phyloP scores from a whole-genome alignment of 2,113 vertebrate genomes.

The Gallinago jamesoni region DNA sequence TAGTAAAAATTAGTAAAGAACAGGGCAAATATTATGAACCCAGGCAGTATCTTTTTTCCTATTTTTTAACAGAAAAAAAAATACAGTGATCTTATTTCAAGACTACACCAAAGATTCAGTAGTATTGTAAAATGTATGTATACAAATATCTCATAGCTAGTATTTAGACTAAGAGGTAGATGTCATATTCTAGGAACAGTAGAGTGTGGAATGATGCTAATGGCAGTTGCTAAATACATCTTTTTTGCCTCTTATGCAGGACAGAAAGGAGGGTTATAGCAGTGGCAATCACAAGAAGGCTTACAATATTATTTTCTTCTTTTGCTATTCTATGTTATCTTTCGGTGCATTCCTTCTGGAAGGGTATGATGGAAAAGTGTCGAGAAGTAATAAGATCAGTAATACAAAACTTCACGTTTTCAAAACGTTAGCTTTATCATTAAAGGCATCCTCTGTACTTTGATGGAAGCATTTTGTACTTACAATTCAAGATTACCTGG shows the following conservation, averaged over 20 bases:
- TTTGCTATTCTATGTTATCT: slow-evolving; percentile 54
- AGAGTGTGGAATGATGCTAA: slow-evolving; percentile 16
- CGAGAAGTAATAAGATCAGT: slow-evolving; percentile 27
- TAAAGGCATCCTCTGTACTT: slow-evolving; percentile 51
- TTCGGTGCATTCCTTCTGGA: slow-evolving; percentile 70
- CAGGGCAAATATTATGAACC: neutral
- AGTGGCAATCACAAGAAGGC: slow-evolving; percentile 6
- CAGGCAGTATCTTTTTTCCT: neutral
- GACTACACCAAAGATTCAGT: slow-evolving; percentile 1
- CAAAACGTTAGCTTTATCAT: slow-evolving; percentile 21
- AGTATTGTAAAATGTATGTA: slow-evolving; percentile 62
- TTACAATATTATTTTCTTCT: slow-evolving; percentile 21
- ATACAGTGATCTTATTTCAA: neutral
- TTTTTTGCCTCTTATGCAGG: slow-evolving; percentile 27
- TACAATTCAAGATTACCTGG: slow-evolving; percentile 54
- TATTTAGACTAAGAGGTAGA: slow-evolving; percentile 81
- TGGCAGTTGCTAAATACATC: slow-evolving; percentile 12
- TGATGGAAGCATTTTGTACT: slow-evolving; percentile 61
- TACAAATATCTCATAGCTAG: slow-evolving; percentile 75
- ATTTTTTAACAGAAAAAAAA: neutral
- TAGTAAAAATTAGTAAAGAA: slow-evolving; percentile 14
- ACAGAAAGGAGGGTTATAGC: slow-evolving; percentile 5
- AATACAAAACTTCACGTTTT: slow-evolving; percentile 40
- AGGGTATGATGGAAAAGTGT: slow-evolving; percentile 54
- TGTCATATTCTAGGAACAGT: slow-evolving; percentile 74